phyloP scores from a whole-genome alignment of 2,113 vertebrate genomes.

The Rhinopomastus cyanomelas region DNA sequence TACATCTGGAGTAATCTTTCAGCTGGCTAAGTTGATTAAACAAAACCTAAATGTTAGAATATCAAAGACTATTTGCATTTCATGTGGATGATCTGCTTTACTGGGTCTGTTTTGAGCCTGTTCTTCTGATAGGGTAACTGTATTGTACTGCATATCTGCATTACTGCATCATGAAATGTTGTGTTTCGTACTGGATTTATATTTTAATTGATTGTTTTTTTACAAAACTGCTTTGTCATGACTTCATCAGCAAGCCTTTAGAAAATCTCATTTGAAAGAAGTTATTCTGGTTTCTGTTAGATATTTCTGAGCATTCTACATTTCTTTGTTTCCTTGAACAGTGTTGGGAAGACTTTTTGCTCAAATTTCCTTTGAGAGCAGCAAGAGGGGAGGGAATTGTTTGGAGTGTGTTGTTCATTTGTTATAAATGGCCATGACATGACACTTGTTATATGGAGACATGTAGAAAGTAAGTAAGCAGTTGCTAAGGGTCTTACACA shows the following conservation, averaged over 20 bases:
- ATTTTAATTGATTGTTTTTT: background rate
- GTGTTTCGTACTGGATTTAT: background rate
- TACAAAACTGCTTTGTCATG: background rate
- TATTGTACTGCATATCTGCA: background rate
- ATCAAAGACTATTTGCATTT: background rate
- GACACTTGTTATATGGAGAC: background rate
- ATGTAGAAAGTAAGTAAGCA: background rate
- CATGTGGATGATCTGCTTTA: background rate
- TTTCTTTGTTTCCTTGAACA: background rate
- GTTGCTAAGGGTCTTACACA: too few species aligned
- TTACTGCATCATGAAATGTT: background rate
- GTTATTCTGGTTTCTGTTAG: background rate
- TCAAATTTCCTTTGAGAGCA: background rate
- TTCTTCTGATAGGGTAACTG: background rate
- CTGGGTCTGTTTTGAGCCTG: background rate
- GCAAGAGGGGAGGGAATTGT: background rate
- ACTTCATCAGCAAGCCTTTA: background rate
- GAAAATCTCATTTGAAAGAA: background rate
- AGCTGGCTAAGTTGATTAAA: background rate
- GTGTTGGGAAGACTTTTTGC: background rate
- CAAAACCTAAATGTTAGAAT: background rate
- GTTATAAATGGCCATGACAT: background rate
- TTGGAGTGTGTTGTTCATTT: too few species aligned
- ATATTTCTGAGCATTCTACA: rapidly evolving
- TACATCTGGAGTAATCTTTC: background rate